Evolutionary conservation across 2,113 vertebrate genomes (phyloP).

Genomic region (Dolichotis patagonum): DNA sequence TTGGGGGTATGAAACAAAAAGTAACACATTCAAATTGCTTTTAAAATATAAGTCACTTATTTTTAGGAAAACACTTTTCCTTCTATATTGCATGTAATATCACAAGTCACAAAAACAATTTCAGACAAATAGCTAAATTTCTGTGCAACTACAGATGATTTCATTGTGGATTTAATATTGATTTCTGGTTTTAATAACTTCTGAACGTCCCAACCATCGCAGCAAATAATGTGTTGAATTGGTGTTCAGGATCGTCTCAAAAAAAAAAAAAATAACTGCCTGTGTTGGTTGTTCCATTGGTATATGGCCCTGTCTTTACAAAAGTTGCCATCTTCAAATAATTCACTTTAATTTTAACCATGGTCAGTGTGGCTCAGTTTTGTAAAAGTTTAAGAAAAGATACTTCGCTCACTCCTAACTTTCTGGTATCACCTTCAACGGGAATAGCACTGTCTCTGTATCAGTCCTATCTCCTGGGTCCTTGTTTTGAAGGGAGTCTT

Average conservation of each 20-base stretch:
- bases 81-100: neutral
- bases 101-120: neutral
- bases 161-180: neutral
- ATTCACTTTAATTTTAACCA: neutral
- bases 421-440: neutral
- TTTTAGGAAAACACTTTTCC: neutral
- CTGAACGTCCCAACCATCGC: neutral
- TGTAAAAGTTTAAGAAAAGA: neutral
- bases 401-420: neutral
- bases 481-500: neutral
- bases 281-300: neutral
- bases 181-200: neutral
- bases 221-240: neutral
- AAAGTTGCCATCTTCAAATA: neutral
- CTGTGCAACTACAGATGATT: neutral
- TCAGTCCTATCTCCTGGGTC: neutral
- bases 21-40: neutral
- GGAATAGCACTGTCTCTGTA: neutral
- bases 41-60: neutral
- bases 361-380: fast-evolving
- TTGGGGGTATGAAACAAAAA: no score
- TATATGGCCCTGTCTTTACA: neutral
- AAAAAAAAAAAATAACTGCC: neutral
- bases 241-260: neutral
- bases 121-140: neutral